phyloP scores from a whole-genome alignment of 2,888 invertebrate genomes.

The Cheilosia urbana region DNA sequence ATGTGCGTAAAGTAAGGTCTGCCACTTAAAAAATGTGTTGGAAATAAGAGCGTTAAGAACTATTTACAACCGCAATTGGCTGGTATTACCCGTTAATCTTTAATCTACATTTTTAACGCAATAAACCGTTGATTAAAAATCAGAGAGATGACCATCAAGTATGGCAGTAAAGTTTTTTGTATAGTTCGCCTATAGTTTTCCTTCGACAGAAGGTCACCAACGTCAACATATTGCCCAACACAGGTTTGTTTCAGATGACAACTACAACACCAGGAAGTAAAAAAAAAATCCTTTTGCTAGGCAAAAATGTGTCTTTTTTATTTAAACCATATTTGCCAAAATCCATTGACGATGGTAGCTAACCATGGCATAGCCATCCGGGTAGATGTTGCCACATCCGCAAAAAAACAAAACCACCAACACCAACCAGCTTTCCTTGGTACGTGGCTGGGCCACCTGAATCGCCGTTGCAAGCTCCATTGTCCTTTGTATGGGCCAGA shows the following conservation, averaged over 20 bases:
- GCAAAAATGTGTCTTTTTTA: not conserved
- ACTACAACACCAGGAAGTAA: not conserved
- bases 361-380: constrained; percentile 80
- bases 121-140: constrained; percentile 1
- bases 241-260: no score
- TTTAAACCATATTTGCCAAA: constrained; percentile 54
- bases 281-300: not conserved
- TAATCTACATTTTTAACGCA: constrained; percentile 4
- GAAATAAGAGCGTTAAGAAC: not conserved
- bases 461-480: constrained; percentile 81
- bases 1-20: not conserved
- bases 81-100: not conserved
- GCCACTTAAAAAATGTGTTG: not conserved
- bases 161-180: not conserved
- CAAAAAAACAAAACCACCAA: constrained; percentile 79
- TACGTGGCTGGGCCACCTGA: constrained; percentile 80
- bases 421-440: constrained; percentile 77
- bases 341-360: constrained; percentile 80
- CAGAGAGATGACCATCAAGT: not conserved
- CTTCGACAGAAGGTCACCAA: not conserved
- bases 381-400: constrained; percentile 79
- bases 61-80: not conserved
- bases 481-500: constrained; percentile 77
- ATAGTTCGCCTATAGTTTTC: not conserved
- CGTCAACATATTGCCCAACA: no score